phyloP scores from a whole-genome alignment of 2,888 invertebrate species.

The Thymelicus acteon region DNA sequence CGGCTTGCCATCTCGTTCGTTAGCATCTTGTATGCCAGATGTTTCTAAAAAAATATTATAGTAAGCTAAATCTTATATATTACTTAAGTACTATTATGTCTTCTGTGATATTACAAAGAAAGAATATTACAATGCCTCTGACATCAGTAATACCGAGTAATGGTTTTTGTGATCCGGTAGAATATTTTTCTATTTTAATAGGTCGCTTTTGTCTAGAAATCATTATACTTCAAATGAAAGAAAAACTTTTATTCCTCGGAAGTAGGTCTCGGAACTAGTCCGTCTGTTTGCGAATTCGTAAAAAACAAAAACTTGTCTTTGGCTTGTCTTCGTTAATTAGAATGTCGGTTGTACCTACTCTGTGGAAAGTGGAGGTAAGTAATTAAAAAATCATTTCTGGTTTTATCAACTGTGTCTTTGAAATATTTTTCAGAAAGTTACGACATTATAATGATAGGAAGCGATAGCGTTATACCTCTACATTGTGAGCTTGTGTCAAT shows the following conservation, averaged over 20 bases:
- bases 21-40: too few relatives aligned
- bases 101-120: too few relatives aligned
- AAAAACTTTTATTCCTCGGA: conserved; percentile 18
- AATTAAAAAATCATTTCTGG: not conserved
- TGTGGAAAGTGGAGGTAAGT: conserved; percentile 8
- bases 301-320: conserved; percentile 3
- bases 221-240: conserved; percentile 14
- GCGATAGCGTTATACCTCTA: too few relatives aligned
- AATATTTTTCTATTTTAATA: conserved; percentile 15
- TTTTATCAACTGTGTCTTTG: too few relatives aligned
- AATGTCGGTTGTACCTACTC: not conserved
- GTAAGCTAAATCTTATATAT: too few relatives aligned
- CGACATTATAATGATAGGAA: too few relatives aligned
- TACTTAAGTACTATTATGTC: too few relatives aligned
- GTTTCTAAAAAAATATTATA: too few relatives aligned
- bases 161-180: conserved; percentile 9
- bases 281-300: conserved; percentile 12
- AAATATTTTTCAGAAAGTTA: too few relatives aligned
- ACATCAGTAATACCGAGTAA: conserved; percentile 12
- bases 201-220: conserved; percentile 17
- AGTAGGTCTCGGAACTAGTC: conserved; percentile 20
- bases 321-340: conserved; percentile 12
- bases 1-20: too few relatives aligned
- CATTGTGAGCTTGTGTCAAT: too few relatives aligned
- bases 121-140: too few relatives aligned